These are phyloP conservation scores for Callyntrura sp. DNA, from an alignment of 2,888 invertebrate species.

Conservation along the genomic window DNA sequence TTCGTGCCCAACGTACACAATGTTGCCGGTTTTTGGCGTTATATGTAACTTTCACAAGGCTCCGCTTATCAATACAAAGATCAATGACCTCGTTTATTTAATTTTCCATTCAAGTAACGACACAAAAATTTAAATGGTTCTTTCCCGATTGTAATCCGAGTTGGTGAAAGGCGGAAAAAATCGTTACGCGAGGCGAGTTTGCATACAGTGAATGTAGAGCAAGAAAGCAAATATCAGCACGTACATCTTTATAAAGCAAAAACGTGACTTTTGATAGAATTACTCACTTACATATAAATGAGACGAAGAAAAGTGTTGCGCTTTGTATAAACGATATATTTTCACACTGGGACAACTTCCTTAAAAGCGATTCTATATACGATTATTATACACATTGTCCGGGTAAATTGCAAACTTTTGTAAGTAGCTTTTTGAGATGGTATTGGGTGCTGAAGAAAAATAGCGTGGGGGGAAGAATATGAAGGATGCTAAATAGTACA, in stretches of 20 bases:
- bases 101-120: not conserved
- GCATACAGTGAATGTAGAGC: not conserved
- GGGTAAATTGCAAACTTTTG: too few species aligned
- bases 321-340: not conserved
- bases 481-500: too few species aligned
- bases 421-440: too few species aligned
- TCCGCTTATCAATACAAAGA: not conserved
- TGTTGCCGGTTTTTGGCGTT: too few species aligned
- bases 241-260: not conserved
- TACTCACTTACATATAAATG: too few species aligned
- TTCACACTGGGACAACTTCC: too few species aligned
- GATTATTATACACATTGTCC: too few species aligned
- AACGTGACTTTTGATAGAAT: constrained; percentile 8
- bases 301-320: not conserved
- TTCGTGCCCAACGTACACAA: not conserved
- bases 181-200: not conserved
- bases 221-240: constrained; percentile 27
- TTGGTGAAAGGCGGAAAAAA: not conserved
- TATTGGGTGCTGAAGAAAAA: too few species aligned
- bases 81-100: constrained; percentile 24
- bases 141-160: not conserved
- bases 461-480: too few species aligned
- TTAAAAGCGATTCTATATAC: too few species aligned
- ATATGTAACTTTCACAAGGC: not conserved
- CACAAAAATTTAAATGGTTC: not conserved